Evolutionary conservation across 2,113 vertebrate genomes (phyloP).

Genomic region (Oncorhynchus nerka): DNA sequence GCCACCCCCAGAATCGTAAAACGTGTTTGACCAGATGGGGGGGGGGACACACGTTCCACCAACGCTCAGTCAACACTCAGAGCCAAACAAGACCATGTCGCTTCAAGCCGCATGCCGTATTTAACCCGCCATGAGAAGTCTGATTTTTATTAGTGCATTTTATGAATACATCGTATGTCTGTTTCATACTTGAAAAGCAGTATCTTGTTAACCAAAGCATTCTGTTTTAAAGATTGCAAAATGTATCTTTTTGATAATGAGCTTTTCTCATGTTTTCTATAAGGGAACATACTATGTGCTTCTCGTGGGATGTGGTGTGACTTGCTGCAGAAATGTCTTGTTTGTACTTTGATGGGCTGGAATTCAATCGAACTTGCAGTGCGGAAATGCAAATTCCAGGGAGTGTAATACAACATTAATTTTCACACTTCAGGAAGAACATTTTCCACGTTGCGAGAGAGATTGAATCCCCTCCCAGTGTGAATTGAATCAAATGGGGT

Average conservation of each 20-base stretch:
- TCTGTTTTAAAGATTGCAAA: conserved; percentile 80
- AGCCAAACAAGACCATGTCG: conserved; percentile 5
- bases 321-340: conserved; percentile 30
- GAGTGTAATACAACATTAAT: neutral
- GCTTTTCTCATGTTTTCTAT: conserved; percentile 67
- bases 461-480: conserved; percentile 14
- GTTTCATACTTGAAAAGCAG: conserved; percentile 67
- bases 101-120: conserved; percentile 35
- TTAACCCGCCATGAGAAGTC: conserved; percentile 47
- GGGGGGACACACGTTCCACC: conserved; percentile 32
- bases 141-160: conserved; percentile 60
- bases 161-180: conserved; percentile 52
- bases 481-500: conserved; percentile 8
- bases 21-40: conserved; percentile 60
- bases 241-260: conserved; percentile 61
- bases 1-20: conserved; percentile 58
- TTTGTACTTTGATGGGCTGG: conserved; percentile 27
- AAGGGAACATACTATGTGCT: conserved; percentile 58
- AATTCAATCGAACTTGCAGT: conserved; percentile 10
- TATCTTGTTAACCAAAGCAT: conserved; percentile 67
- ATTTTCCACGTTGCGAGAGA: conserved; percentile 12
- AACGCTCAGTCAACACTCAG: conserved; percentile 32
- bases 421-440: neutral
- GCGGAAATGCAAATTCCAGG: neutral
- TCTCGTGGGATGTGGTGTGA: conserved; percentile 47